Base-by-base conservation (phyloP, 2,888 invertebrate species). In the Arrhopalites spinosus region DNA sequence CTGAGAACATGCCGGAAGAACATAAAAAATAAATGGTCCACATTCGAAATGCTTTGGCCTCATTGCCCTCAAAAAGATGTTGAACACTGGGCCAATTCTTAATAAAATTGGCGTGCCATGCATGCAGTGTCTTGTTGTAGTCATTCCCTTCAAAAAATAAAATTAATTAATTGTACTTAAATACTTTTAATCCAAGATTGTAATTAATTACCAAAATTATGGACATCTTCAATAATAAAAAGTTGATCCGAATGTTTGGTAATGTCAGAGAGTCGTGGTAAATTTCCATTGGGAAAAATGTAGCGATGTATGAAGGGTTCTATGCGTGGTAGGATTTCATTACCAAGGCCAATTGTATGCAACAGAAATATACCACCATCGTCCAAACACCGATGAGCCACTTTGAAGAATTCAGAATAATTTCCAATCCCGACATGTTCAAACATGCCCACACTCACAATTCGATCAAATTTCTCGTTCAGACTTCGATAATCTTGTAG, bases 221-320 rank as follows among this genome's bases (percentile, higher is more conserved):
- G 81, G 79, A 78, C 79, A 56, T 81, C 81, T 50, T 82, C 82
- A 29, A 81, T 50, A 1, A 80, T 73, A 63, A 81, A 82, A 5
- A 79, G 66, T 13, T 75, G 76, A n/a, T 81, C 78, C 20, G 66
- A 69, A 20, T 77, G 68, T 25, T 78, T 74, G 0, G 79, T 72
- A 30, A 82, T 79, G 29, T 80, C 77, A 17, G 77, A 77, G 61
- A 78, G 75, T 50, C 80, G 79, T 1, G 81, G 81, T 17, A 81
- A 76, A 47, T 79, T 79, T 29, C 80, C 81, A 76, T 81, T 81
- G 13, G 79, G 79, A 71, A 81, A 81, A 56, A 81, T 81, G 73
- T 81, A 81, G 1, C 77, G 79, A 73, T 81, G 77, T 68, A 79
- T 79, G 79, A 79, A 80, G 29, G 70, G 73, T 25, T 80, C 78